phyloP scores from a whole-genome alignment of 2,888 invertebrate species.

The Pseudococcus longispinus region DNA sequence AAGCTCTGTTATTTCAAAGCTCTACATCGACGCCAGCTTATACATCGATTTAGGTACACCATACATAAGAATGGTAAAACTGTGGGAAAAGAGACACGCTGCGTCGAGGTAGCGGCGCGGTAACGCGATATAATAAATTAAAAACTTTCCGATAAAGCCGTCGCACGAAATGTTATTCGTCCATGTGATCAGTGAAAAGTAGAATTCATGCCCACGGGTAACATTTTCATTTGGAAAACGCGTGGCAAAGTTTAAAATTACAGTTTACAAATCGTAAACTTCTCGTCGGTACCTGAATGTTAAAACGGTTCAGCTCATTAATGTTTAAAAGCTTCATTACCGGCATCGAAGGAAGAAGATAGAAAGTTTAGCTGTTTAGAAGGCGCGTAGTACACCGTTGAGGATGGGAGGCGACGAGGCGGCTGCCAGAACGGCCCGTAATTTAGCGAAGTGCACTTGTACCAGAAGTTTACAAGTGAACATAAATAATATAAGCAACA shows the following conservation, averaged over 20 bases:
- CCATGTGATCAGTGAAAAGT: conserved; percentile 27
- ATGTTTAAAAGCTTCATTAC: conserved; percentile 56
- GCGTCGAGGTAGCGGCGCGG: not conserved
- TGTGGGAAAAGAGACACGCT: not conserved
- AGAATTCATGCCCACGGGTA: conserved; percentile 53
- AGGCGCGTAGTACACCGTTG: not conserved
- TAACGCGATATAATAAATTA: conserved; percentile 7
- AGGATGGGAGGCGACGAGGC: conserved; percentile 22
- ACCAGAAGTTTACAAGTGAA: conserved; percentile 57
- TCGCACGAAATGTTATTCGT: conserved; percentile 22
- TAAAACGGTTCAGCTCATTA: conserved; percentile 54
- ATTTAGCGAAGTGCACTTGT: conserved; percentile 57
- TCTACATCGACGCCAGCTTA: too few species aligned
- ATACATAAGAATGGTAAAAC: not conserved
- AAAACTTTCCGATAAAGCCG: conserved; percentile 37
- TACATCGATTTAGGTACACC: too few species aligned
- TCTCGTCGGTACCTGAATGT: conserved; percentile 56
- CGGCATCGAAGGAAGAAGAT: conserved; percentile 39
- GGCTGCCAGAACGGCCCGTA: conserved; percentile 44
- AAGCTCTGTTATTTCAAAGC: too few species aligned
- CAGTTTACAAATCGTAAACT: conserved; percentile 57
- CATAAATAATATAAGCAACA: conserved; percentile 56
- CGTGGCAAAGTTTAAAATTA: conserved; percentile 52
- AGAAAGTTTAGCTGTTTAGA: conserved; percentile 42
- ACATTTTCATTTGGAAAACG: conserved; percentile 53